Base-by-base conservation (phyloP, 2,113 vertebrate genomes). In the Thalassoma bifasciatum region DNA sequence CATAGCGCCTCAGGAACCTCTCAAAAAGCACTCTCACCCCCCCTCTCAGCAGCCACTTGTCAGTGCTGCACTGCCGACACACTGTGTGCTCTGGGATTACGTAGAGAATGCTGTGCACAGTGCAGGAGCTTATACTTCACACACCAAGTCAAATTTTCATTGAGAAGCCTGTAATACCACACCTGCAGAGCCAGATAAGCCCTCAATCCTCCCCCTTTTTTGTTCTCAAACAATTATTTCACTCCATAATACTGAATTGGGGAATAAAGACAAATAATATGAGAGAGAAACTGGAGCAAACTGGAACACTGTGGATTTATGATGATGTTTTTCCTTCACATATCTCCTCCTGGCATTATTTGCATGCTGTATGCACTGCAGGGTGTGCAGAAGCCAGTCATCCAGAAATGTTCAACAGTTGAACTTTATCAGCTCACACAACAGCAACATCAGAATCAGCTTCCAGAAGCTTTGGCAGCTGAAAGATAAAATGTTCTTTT, bases 141-240 rank as follows among this genome's bases (percentile, higher is more conserved):
- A 86, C 75, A 72, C 63, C 71, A 77, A 53, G 68, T 75, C 68
- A 34, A 82, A 83, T 82, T 82, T 77, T 66, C 64, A 74, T 79
- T 72, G 81, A 86, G 81, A 79, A 68, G 73, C 50, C 80, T 81
- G 84, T 83, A 86, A 89, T 83, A 63, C 77, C 77, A 77, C 79
- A 88, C 84, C 88, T 91, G 85, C 82, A 77, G 68, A 71, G 86
- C 53, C 17, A 75, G 90, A 91, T 91, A 85, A 89, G 81, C 86
- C 75, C 64, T 72, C 78, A 84, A 84, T 83, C 85, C 82, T 75
- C 54, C 54, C 64, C n/a, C n/a, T n/a, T n/a, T 79, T 81, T 85
- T 82, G 83, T 84, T 77, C 72, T 65, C 53, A 24, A 63, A 37
- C 69, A 66, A 76, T 88, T 85, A 76, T 88, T 81, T 70, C 62